phyloP scores from a whole-genome alignment of 2,113 vertebrate species.

The Gadus chalcogrammus region DNA sequence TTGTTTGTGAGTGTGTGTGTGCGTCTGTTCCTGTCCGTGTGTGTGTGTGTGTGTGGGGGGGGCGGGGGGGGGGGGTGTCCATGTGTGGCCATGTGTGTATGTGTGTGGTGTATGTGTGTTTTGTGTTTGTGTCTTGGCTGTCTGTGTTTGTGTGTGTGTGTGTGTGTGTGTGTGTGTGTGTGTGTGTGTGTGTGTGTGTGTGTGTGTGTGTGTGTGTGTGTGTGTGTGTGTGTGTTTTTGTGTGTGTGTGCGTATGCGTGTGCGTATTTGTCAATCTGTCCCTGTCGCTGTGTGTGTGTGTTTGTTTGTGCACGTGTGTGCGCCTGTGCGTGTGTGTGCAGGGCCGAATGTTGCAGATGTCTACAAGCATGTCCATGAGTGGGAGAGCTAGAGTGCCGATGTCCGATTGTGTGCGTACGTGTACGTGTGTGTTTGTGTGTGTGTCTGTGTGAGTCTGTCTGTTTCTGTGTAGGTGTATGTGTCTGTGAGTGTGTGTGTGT shows the following conservation, averaged over 20 bases:
- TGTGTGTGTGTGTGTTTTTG: slow-evolving; percentile 19
- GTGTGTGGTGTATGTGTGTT: slow-evolving; percentile 7
- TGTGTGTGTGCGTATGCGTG: too few species aligned
- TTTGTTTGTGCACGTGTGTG: slow-evolving; percentile 13
- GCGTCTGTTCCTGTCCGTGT: background rate
- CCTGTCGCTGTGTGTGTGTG: too few species aligned
- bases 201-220: slow-evolving; percentile 15
- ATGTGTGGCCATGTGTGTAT: too few species aligned
- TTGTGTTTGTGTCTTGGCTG: slow-evolving; percentile 7
- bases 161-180: too few species aligned
- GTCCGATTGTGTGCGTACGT: slow-evolving; percentile 3
- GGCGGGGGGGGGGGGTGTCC: too few species aligned
- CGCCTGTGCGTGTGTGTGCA: slow-evolving; percentile 19
- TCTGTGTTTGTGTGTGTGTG: slow-evolving; percentile 20
- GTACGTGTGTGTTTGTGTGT: slow-evolving; percentile 38
- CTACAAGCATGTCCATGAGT: too few species aligned
- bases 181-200: too few species aligned
- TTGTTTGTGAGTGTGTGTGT: slow-evolving; percentile 24
- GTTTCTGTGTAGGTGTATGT: slow-evolving; percentile 1
- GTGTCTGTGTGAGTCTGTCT: slow-evolving; percentile 11
- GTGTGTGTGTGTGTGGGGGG: background rate
- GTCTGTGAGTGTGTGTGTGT: slow-evolving; percentile 18
- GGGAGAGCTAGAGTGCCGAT: background rate
- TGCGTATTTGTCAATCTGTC: too few species aligned
- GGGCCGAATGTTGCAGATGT: background rate